Evolutionary conservation across 2,797 vertebrate genomes (phyloP), one percentile per base, ranked within the genome.

Genomic region (Microctenopoma lineatum): DNA sequence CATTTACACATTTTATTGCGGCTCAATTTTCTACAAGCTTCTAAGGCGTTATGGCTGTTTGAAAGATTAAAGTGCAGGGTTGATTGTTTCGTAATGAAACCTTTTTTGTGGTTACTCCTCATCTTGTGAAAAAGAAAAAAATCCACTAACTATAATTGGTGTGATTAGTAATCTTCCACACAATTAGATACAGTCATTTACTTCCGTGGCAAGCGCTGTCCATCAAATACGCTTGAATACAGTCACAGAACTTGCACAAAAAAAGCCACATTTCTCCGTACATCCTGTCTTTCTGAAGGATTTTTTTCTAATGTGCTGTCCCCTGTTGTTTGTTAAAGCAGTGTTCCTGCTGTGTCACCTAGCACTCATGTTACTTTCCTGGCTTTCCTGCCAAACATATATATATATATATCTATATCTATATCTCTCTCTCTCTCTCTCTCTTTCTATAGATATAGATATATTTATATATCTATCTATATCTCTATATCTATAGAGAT

Each of bases 1-100:
- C 65, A 75, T 27, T 75, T 56, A 58, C 26, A 47, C 65, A 58
- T 1, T 63, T 36, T 74, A 58, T 60, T 75, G 50, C 61, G 56
- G 53, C 42, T 74, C 27, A 55, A 36, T 64, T 64, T 25, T 12
- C 44, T 12, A 42, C 38, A 46, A 59, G 36, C 27, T 39, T 7
- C 46, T 3, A 18, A 62, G 54, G 36, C 0, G 0, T 11, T 38
- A 25, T 48, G 21, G 57, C 63, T 58, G 46, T 41, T 42, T 39
- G 42, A 56, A 57, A 48, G 42, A 46, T 60, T 66, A 27, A 56
- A 59, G 41, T 46, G 6, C 50, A 45, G 21, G 41, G 11, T 42
- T 62, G 66, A 69, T 55, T 26, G 56, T 2, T 1, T 46, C 46
- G 4, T 46, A 39, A 44, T 47, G 26, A 66, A 66, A 59, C 26